A percentile compares a stretch with the other conserved stretches of the same genome.
These are phyloP conservation scores for Microplitis deprimator DNA, from an alignment of 2,888 invertebrate genomes.

Conservation along the genomic window DNA sequence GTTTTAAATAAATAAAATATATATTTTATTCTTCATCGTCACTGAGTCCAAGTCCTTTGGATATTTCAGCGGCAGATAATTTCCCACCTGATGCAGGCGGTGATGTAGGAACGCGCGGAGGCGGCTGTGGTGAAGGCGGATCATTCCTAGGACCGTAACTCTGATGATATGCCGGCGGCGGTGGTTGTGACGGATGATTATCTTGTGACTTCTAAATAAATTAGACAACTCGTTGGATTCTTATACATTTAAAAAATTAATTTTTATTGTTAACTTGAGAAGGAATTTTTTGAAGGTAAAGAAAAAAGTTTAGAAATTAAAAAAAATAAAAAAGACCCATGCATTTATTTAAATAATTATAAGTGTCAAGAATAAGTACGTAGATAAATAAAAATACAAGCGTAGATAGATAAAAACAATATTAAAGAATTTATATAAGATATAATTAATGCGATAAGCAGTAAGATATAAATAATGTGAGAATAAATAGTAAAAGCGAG, in stretches of 20 bases:
- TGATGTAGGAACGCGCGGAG: constrained; percentile 52
- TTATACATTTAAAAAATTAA: not conserved
- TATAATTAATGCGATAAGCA: constrained; percentile 17
- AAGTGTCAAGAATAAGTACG: not conserved
- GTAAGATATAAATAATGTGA: not conserved
- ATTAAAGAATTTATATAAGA: constrained; percentile 2
- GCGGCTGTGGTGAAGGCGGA: constrained; percentile 44
- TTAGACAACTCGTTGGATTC: constrained; percentile 17
- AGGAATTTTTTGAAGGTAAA: not conserved
- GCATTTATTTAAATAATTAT: constrained; percentile 27
- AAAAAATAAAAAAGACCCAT: constrained; percentile 16
- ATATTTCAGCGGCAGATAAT: constrained; percentile 67
- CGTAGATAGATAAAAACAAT: not conserved
- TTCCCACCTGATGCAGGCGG: constrained; percentile 58
- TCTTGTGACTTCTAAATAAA: constrained; percentile 55
- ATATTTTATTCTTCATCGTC: constrained; percentile 51
- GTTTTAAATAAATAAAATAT: not conserved
- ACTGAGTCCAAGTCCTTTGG: constrained; percentile 65
- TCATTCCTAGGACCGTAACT: constrained; percentile 45
- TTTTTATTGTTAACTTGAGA: not conserved
- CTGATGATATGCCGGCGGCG: constrained; percentile 48
- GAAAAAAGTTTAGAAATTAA: not conserved
- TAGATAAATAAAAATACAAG: not conserved
- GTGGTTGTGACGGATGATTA: constrained; percentile 47
- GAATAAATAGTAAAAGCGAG: not conserved